Evolutionary conservation across 1,140 invertebrate genomes (phyloP), one percentile per base, ranked within the genome.

Genomic region (Drosophila yakuba): DNA sequence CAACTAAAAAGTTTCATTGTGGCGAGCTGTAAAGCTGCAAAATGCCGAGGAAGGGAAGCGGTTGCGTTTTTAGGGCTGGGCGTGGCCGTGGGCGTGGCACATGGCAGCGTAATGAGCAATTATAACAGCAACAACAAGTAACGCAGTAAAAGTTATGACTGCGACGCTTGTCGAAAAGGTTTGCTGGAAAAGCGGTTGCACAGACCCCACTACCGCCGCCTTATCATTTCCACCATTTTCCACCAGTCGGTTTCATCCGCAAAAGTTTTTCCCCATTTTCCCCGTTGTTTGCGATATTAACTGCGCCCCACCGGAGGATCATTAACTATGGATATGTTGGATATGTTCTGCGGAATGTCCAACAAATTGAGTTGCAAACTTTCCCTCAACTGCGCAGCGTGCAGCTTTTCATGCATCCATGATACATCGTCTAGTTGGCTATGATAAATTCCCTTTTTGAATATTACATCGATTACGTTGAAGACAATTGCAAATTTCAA

Each of bases 1-100:
- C 60, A 66, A 74, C 63, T 71, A 45, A 75, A 78, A 86, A 88
- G 68, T 86, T 88, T 76, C 78, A 85, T 88, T 85, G 82, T 86
- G 82, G 83, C 82, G 80, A 88, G 83, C 82, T 85, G 78, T 75
- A 82, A 82, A 82, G 82, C 82, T 74, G 78, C 52, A 81, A 86
- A 84, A 52, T 59, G 57, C 14, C 11, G n/a, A 47, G 7, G 8
- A 14, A 12, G 41, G 23, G 7, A 52, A 45, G 36, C 58, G 56
- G 2, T 47, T 11, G 44, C 20, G 51, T n/a, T 39, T 32, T 38
- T 23, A 11, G 39, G 39, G 45, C 25, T 41, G 62, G 69, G 63
- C 56, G 60, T 32, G 32, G 55, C 36, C 50, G 32, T 41, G 64
- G 69, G 63, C 56, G 60, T 69, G 81, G 52, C 74, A 78, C 47